Evolutionary conservation across 2,113 vertebrate genomes (phyloP).

Genomic region (Trochalopteron elliotii): DNA sequence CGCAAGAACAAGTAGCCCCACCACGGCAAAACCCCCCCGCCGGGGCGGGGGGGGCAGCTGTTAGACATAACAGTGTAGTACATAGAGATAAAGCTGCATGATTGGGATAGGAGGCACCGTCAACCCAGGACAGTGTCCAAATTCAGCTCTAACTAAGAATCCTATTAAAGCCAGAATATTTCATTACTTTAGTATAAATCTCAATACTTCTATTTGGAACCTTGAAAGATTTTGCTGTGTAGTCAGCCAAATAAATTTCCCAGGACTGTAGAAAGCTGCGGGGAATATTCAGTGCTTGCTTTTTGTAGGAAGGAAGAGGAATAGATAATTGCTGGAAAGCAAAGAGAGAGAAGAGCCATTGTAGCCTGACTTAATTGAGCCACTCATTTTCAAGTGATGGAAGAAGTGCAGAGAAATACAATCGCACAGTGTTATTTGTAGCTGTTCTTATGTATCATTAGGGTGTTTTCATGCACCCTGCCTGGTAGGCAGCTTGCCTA

Average conservation of each 20-base stretch:
- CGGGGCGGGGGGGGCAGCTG: too few relatives aligned
- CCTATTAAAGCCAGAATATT: neutral
- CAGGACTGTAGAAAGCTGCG: neutral
- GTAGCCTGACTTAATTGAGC: neutral
- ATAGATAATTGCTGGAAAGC: neutral
- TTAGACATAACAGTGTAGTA: too few relatives aligned
- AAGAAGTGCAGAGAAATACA: neutral
- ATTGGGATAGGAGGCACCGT: too few relatives aligned
- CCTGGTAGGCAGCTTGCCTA: constrained; percentile 26
- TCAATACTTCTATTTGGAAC: neutral
- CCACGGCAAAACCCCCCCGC: too few relatives aligned
- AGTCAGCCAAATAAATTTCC: neutral
- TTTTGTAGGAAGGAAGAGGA: neutral
- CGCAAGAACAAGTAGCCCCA: too few relatives aligned
- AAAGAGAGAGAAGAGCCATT: neutral
- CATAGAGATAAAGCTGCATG: too few relatives aligned
- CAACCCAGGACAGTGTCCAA: neutral
- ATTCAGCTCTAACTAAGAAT: neutral
- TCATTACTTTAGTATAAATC: neutral
- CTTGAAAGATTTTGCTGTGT: neutral
- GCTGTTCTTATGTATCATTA: neutral
- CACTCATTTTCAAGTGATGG: neutral
- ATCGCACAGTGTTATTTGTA: neutral
- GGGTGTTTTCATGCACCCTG: constrained; percentile 33
- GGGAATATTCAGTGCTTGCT: neutral